These are phyloP conservation scores for Lutraria lutraria DNA, from an alignment of 2,888 invertebrate genomes.

Conservation along the genomic window DNA sequence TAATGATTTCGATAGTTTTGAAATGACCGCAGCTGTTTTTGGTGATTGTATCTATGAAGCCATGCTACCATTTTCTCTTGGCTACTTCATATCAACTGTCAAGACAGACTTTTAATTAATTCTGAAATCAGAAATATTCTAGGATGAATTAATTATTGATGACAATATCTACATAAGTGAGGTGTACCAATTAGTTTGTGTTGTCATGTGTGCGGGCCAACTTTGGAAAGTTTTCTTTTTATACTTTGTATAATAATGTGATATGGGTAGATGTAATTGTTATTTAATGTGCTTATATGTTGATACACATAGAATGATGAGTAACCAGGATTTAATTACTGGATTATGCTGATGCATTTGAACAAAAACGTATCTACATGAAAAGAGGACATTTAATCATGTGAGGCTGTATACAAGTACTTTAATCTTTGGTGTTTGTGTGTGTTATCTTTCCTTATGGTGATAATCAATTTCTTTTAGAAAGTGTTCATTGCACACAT, in stretches of 20 bases:
- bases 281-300: not conserved
- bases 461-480: not conserved
- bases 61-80: not conserved
- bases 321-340: too few species aligned
- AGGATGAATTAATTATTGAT: not conserved
- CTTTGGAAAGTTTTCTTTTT: not conserved
- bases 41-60: not conserved
- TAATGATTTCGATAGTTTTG: not conserved
- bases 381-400: not conserved
- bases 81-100: not conserved
- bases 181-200: not conserved
- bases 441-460: not conserved
- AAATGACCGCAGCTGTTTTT: not conserved
- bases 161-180: not conserved
- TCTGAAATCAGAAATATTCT: not conserved
- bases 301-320: not conserved
- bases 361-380: not conserved
- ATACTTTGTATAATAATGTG: conserved; percentile 5
- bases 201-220: not conserved
- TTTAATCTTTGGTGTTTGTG: not conserved
- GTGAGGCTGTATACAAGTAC: not conserved
- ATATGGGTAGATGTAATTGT: not conserved
- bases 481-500: not conserved
- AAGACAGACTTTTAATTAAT: not conserved
- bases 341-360: not conserved